Evolutionary conservation across 35 echinoderm and acorn worm species (phyloP), one percentile per base, ranked within the genome.

Genomic region (Heliocidaris erythrogramma): DNA sequence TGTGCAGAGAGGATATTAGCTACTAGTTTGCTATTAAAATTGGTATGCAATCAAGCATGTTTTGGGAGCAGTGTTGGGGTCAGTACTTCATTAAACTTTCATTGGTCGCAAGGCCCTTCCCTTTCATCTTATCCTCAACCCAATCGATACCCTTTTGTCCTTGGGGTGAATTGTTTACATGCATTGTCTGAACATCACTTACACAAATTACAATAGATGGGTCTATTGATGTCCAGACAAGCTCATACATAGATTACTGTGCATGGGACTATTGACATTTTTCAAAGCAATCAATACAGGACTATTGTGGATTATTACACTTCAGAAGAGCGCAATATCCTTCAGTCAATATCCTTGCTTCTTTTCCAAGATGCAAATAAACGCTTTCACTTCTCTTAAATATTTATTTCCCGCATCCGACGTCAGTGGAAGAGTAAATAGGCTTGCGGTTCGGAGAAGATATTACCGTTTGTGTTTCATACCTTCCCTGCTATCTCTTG

Each of bases 161-260:
- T 78, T 78, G 18, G 65, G 18, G 21, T n/a, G 2, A 27, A 42
- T 42, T 42, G 35, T 42, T 42, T 42, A 42, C 35, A 42, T 42
- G 21, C 21, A 78, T 78, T 78, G 65, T 78, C 65, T 78, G 65
- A 24, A 21, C 65, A 78, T 78, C 65, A 27, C 65, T 78, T 78
- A 78, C 14, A 78, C 27, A 78, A 78, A 78, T 78, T 78, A 78
- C 65, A 78, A 78, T 78, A n/a, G 65, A 78, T 78, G 65, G 65
- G 65, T 5, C 65, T 78, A 78, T 78, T 78, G 65, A n/a, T 78
- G 65, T 78, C 65, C 65, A n/a, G 65, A 78, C 27, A 27, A 5
- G 65, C 65, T 78, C 65, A n/a, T 78, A 78, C 65, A 78, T 78
- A 7, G 14, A 78, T 78, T n/a, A 4, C 27, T 5, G 27, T 78